phyloP scores from a whole-genome alignment of 2,797 vertebrate species.

The Heliangelus exortis region DNA sequence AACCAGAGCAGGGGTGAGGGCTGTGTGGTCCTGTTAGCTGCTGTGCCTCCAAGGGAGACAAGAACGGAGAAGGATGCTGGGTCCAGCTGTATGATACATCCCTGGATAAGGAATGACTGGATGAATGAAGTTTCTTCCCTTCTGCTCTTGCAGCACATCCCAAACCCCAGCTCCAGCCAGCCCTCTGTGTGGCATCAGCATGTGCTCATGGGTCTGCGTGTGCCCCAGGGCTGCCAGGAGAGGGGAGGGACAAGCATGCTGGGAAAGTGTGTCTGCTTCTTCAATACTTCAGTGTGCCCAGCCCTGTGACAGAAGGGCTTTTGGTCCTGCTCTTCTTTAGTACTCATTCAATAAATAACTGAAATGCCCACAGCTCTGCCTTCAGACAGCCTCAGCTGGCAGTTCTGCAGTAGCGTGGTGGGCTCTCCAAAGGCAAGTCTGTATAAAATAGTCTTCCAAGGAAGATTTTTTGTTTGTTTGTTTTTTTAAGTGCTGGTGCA shows the following conservation, averaged over 20 bases:
- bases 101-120: neutral
- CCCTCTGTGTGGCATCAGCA: neutral
- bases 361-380: constrained; percentile 15
- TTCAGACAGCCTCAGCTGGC: constrained; percentile 3
- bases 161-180: neutral
- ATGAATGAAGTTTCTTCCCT: neutral
- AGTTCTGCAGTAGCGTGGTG: neutral
- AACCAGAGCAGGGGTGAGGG: neutral
- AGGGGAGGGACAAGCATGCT: fast-evolving
- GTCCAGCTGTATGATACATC: neutral
- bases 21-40: neutral
- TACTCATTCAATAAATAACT: constrained; percentile 64
- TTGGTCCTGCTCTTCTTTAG: constrained; percentile 55
- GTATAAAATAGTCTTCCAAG: constrained; percentile 3
- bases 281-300: neutral
- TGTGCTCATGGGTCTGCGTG: fast-evolving
- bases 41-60: neutral
- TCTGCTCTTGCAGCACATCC: neutral
- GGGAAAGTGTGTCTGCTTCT: neutral
- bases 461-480: neutral
- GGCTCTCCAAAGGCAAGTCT: constrained; percentile 15
- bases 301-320: neutral
- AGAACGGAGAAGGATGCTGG: neutral
- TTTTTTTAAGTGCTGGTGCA: constrained; percentile 26
- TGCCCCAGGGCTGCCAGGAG: neutral